Base-by-base conservation (phyloP, 2,797 vertebrate species). In the Bufotes viridis region DNA sequence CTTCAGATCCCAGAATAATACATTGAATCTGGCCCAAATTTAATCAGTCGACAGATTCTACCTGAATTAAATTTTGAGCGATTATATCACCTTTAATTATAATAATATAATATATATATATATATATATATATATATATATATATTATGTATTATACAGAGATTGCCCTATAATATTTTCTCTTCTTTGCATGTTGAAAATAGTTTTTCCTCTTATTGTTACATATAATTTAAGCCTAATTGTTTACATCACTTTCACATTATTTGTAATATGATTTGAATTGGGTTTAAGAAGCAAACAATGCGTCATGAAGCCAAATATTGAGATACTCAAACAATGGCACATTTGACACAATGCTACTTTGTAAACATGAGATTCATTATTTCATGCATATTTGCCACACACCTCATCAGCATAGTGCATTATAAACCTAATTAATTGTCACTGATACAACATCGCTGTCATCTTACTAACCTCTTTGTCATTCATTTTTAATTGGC, bases 401-500 rank as follows among this genome's bases (percentile, higher is more conserved):
- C 17, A 65, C 11, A 65, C 55, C 51, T 12, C 29, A 61, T 26
- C 55, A 81, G 42, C 24, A 20, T 3, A 61, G 42, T 15, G 22
- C 60, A 51, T 75, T 65, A 55, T 70, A 87, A 61, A 29, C 60
- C 87, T 78, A 69, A 81, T 87, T 87, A 87, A 78, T 87, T 58
- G n/a, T n/a, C 51, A 83, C 8, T 58, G 29, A 67, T 58, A 58
- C 70, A 69, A 83, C 51, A 84, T 78, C 49, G 70, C 87, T 87
- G 87, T 78, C 74, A 82, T 57, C n/a, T 34, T 34, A 60, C 74
- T 76, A 67, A 65, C 53, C 81, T 61, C 63, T 34, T 42, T 88
- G 81, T 88, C 81, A 88, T 57, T 88, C 75, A 84, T 18, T 84
- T 58, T 80, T 78, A 87, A 84, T 70, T 61, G 42, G 76, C 65